Conservation (phyloP, 2,113 vertebrate species). For the Oenanthe melanoleuca region DNA sequence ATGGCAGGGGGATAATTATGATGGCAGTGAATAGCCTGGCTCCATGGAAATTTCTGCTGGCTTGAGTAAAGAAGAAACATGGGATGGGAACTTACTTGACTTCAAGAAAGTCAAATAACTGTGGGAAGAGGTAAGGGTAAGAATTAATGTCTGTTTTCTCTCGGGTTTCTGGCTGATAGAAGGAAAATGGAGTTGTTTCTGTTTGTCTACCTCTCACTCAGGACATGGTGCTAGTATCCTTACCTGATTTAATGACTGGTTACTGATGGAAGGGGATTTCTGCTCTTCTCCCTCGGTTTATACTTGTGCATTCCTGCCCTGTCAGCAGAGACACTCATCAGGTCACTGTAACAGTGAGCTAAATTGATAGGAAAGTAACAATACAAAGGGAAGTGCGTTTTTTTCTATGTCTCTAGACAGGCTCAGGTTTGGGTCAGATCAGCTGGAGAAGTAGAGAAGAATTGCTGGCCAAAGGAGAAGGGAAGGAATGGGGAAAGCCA, state of each 20-base stretch:
- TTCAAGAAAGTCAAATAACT: background rate
- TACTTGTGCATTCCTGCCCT: background rate
- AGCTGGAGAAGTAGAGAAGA: background rate
- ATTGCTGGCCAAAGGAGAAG: background rate
- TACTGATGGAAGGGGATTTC: background rate
- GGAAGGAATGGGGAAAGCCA: background rate
- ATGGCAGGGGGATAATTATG: background rate
- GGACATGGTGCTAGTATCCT: background rate
- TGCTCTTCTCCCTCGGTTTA: background rate
- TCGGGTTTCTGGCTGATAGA: background rate
- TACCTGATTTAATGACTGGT: background rate
- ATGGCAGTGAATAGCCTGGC: background rate
- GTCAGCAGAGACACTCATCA: background rate
- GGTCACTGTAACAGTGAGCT: background rate
- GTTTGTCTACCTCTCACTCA: background rate
- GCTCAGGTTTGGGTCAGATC: background rate
- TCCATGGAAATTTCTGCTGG: background rate
- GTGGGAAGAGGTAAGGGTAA: background rate
- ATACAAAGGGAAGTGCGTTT: accelerated
- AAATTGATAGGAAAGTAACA: background rate
- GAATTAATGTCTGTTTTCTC: background rate
- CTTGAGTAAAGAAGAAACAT: background rate
- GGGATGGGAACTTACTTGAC: background rate
- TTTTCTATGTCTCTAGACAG: background rate
- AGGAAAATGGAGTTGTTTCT: background rate